Percentiles rank a stretch among this genome's conserved stretches.
Evolutionary conservation across 2,113 vertebrate species (phyloP).

Genomic region (Narcine bancroftii): DNA sequence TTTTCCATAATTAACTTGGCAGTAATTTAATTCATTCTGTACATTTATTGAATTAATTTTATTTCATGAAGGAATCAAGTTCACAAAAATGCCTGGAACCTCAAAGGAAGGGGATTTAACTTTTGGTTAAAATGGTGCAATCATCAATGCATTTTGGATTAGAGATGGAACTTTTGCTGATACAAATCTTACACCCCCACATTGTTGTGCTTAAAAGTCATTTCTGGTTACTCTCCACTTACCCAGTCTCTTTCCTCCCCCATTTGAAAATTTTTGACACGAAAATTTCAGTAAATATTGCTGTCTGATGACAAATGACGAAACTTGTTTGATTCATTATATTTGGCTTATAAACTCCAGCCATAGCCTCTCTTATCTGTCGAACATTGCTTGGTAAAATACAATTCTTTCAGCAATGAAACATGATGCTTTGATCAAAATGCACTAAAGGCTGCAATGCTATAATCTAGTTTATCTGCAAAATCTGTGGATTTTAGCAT

Average conservation of each 20-base stretch:
- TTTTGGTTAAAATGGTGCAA: neutral
- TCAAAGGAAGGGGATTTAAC: neutral
- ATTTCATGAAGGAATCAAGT: no score
- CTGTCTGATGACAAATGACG: neutral
- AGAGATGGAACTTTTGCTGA: neutral
- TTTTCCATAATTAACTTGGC: no score
- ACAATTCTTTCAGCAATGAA: neutral
- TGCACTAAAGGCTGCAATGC: neutral
- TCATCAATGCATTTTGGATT: neutral
- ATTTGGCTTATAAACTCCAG: neutral
- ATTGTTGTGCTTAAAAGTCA: neutral
- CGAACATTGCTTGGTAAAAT: neutral
- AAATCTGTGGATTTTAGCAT: neutral
- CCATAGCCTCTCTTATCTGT: neutral
- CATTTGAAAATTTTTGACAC: neutral
- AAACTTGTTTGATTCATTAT: neutral
- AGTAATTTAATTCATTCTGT: neutral
- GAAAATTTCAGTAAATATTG: slow-evolving; percentile 10
- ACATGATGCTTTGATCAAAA: neutral
- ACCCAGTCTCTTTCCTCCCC: neutral
- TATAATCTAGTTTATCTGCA: neutral
- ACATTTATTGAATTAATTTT: neutral
- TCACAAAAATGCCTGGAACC: neutral
- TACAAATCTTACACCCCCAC: neutral
- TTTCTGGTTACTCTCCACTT: neutral